Evolutionary conservation across 2,888 invertebrate species (phyloP), one percentile per base, ranked within the genome.

Genomic region (Aporophyla lueneburgensis): DNA sequence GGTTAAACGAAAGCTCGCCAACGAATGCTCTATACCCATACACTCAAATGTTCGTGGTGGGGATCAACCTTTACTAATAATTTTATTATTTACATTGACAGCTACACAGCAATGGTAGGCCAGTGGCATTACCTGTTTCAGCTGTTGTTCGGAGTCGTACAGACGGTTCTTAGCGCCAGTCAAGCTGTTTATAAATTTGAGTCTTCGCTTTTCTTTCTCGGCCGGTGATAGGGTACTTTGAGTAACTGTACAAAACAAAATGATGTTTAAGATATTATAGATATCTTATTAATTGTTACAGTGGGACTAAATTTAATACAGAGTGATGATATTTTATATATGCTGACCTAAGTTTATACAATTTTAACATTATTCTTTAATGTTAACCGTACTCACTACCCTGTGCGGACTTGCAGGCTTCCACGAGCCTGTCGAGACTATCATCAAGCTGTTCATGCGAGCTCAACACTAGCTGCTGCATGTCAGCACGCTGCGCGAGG

Each of bases 161-260:
- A 93, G 66, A 2, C 83, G 88, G 5, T 87, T 86, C 65, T 86
- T 89, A 2, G 89, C 87, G 0, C 76, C 82, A 0, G 89, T 71
- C 21, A 89, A 56, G 1, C 88, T 87, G n/a, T 83, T 87, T 0
- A 89, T 75, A 51, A 93, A 93, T 59, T 91, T 87, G 5, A 92
- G 80, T 5, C 89, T 89, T 5, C 88, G 86, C 43, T 82, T 81
- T 63, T 91, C 88, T 69, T 86, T 76, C 19, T 80, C 65, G 24
- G 72, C 71, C 0, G 76, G 68, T 0, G 71, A 51, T 12, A 27
- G 7, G 1, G 19, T 24, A 21, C 54, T 40, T 12, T 40, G 51
- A 14, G 54, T 14, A 54, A 27, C 82, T 81, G 70, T 7, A 5
- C 16, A 1, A 1, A 33, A 5, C 14, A 21, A 62, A 27, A 27